Evolutionary conservation across 2,888 invertebrate species (phyloP), one percentile per base, ranked within the genome.

Genomic region (Erpobdella octoculata): DNA sequence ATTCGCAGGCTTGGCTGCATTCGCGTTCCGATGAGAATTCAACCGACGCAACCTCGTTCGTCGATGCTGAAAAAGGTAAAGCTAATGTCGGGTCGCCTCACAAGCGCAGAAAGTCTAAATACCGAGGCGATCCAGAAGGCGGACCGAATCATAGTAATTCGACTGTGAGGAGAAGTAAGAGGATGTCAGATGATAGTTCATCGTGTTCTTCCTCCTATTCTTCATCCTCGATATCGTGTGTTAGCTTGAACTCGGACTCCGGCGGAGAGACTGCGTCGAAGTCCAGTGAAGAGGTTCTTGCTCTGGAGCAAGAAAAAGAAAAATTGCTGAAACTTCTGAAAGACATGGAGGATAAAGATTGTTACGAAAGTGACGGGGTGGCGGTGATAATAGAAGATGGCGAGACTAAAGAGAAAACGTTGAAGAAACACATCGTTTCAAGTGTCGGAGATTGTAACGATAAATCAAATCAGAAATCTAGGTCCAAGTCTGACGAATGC

Each of bases 261-360:
- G 28, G 35, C n/a, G 71, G 48, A 0, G 71, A 53, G 0, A 25
- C 28, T 31, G 21, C n/a, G 5, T 61, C 71, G 15, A 66, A 71
- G 4, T 64, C 71, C 21, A 70, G 71, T 46, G 73, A 71, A 36
- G 73, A 74, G 12, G 70, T 74, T 21, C 15, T n/a, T n/a, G 61
- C 31, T 21, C 65, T 75, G 37, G 74, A 82, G 71, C 79, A 79
- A 70, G 79, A 82, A 74, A 81, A 82, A 75, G 78, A 79, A 41
- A 77, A 80, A 36, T 75, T 84, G 36, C 75, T 83, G 33, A 78
- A 81, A 61, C 77, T 81, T 70, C 76, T 83, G 61, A 79, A 81
- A 70, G 78, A 80, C 64, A 75, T 81, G 65, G 81, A 81, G 61
- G 79, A 79, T 53, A 77, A 72, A 59, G 78, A 76, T 21, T 21